phyloP scores from a whole-genome alignment of 2,797 vertebrate species.

The Lycodopsis pacificus region DNA sequence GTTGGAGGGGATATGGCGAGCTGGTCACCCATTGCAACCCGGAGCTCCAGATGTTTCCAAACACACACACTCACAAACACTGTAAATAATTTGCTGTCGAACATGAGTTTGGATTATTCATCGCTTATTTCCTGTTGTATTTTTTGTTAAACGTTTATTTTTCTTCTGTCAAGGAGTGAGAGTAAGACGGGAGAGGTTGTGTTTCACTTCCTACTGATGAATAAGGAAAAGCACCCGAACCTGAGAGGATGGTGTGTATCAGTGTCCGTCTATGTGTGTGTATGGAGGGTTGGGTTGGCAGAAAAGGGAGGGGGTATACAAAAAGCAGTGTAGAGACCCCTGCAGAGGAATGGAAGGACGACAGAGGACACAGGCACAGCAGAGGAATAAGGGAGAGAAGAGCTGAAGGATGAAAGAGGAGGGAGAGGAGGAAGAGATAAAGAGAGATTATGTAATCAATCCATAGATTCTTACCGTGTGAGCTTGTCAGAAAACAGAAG shows the following conservation, averaged over 20 bases:
- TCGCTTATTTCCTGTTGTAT: too few relatives aligned
- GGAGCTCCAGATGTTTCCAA: too few relatives aligned
- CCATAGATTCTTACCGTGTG: constrained; percentile 49
- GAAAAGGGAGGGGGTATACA: not conserved
- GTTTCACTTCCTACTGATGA: constrained; percentile 54
- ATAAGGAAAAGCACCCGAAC: constrained; percentile 32
- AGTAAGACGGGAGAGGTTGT: constrained; percentile 21
- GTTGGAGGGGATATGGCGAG: too few relatives aligned
- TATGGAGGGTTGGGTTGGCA: not conserved
- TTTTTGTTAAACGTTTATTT: not conserved
- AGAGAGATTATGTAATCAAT: constrained; percentile 28
- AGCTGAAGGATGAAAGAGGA: constrained; percentile 15
- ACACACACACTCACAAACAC: too few relatives aligned
- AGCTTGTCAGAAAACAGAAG: constrained; percentile 33
- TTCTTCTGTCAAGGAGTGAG: constrained; percentile 7
- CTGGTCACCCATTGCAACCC: too few relatives aligned
- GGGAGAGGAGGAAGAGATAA: constrained; percentile 9
- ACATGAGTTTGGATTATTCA: too few relatives aligned
- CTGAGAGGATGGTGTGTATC: constrained; percentile 24
- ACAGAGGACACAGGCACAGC: not conserved
- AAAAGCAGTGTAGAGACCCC: not conserved
- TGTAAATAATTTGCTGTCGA: too few relatives aligned
- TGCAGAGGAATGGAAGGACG: constrained; percentile 5
- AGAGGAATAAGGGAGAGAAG: not conserved
- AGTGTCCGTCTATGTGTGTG: constrained; percentile 14